These are phyloP conservation scores for Rhincodon typus DNA, from an alignment of 2,797 vertebrate species.

Conservation along the genomic window DNA sequence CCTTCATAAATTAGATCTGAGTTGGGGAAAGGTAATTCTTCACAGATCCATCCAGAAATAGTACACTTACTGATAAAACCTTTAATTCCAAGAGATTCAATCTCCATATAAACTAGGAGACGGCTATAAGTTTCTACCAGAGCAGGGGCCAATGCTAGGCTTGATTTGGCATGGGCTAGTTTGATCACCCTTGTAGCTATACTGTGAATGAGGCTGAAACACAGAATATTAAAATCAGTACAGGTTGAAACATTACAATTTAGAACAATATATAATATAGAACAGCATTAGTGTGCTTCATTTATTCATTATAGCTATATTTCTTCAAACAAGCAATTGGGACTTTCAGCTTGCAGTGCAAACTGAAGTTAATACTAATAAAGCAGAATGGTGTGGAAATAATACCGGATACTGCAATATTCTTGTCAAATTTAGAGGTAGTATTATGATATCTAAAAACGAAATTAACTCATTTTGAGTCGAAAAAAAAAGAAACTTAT, in stretches of 20 bases:
- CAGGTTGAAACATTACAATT: not conserved
- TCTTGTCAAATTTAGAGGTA: not conserved
- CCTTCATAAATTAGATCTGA: not conserved
- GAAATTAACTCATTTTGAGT: not conserved
- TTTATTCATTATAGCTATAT: not conserved
- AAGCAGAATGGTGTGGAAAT: not conserved
- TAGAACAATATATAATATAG: not conserved
- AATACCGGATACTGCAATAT: not conserved
- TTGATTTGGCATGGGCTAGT: constrained; percentile 92
- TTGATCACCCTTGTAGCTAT: constrained; percentile 97
- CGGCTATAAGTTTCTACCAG: constrained; percentile 96
- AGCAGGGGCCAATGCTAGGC: constrained; percentile 84
- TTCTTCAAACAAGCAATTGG: not conserved
- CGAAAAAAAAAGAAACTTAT: not conserved
- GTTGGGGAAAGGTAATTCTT: not conserved
- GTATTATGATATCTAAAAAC: not conserved
- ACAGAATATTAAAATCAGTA: not conserved
- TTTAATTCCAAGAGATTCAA: constrained; percentile 97
- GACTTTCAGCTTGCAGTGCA: not conserved
- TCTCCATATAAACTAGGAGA: constrained; percentile 97
- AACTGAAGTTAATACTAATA: not conserved
- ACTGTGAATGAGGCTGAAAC: constrained; percentile 86
- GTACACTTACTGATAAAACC: constrained; percentile 90
- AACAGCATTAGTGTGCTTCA: not conserved
- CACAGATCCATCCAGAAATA: not conserved